Base-by-base conservation (phyloP, 37 sponge, comb jelly and placozoan genomes). In the Ephydatia muelleri region DNA sequence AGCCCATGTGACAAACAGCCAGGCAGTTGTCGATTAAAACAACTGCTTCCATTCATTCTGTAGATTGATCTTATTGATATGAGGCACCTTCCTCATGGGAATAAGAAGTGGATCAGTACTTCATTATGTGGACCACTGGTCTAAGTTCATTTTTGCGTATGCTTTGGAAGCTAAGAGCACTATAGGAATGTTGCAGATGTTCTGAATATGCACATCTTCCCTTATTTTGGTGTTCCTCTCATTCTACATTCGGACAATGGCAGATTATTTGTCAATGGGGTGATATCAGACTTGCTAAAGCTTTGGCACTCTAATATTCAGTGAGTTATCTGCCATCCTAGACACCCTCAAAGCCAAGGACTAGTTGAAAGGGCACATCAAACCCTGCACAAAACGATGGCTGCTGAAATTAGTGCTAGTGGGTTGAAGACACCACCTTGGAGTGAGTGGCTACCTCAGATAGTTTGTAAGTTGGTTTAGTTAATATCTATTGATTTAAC, bases 341-440 rank as follows among this genome's bases (percentile, higher is more conserved):
- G 77, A 76, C 77, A 76, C 37, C 77, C 77, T 19, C 77, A 76
- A 35, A 76, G 77, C 26, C 77, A 76, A 35, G 77, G 77, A 36
- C 37, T 37, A 76, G 77, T 76, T 30, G 77, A 76, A 40, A 76
- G n/a, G 77, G 43, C 43, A 43, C 43, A 43, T 43, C 57, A 57
- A 57, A 5, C 57, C 57, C 19, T 5, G n/a, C 47, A 77, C 30
- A 48, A 77, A 49, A 77, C 40, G 78, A 40, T 77, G 23, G 78
- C 78, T 26, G 38, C 78, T 48, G 78, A 77, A 49, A 40, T 77
- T 29, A 77, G 49, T 40, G 39, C 23, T 28, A 77, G 43, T 38
- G 6, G 57, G 57, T 11, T 57, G 21, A 39, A 71, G 72, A 57
- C 57, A 57, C 57, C 57, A 16, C 57, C 57, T 57, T 57, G 57